phyloP scores from a whole-genome alignment of 2,888 invertebrate species.

The Folsomia manolachei region DNA sequence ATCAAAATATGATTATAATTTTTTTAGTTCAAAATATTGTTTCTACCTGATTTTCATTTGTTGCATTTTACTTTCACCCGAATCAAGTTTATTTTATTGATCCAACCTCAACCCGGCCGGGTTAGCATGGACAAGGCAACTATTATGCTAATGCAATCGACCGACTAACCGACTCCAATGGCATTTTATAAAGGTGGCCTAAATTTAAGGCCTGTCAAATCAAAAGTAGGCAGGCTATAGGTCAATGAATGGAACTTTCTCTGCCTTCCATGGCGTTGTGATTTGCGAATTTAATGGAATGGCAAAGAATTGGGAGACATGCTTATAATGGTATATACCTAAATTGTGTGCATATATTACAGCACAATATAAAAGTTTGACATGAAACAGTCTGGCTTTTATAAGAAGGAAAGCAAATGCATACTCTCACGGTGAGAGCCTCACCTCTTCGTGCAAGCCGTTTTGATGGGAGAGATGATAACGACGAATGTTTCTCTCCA shows the following conservation, averaged over 20 bases:
- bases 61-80: no score
- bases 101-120: no score
- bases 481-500: conserved; percentile 4
- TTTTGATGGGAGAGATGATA: conserved; percentile 3
- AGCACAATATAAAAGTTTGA: not conserved
- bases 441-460: conserved; percentile 1
- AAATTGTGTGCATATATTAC: not conserved
- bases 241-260: not conserved
- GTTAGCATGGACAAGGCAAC: no score
- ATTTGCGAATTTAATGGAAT: not conserved
- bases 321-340: not conserved
- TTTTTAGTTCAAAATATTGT: no score
- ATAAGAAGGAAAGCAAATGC: no score
- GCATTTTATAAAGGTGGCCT: not conserved
- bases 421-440: no score
- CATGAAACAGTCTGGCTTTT: not conserved
- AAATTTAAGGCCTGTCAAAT: not conserved
- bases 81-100: no score
- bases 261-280: not conserved
- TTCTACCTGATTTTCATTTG: no score
- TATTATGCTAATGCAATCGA: no score
- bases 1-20: no score
- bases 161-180: not conserved
- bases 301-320: not conserved
- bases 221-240: not conserved